phyloP scores from a whole-genome alignment of 2,113 vertebrate genomes.

The Solenodon paradoxus region DNA sequence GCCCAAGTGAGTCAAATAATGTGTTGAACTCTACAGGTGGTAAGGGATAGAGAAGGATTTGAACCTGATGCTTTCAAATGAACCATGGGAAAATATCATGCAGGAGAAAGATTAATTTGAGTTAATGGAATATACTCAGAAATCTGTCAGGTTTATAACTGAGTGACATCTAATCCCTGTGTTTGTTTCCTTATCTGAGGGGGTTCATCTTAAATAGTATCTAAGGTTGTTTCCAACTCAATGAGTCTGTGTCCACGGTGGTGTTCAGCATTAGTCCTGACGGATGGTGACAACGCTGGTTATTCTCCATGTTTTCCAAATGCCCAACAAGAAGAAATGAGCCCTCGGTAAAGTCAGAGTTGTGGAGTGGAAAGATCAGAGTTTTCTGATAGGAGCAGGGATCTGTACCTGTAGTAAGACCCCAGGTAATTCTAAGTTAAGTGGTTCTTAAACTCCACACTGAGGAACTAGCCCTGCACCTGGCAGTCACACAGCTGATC shows the following conservation, averaged over 20 bases:
- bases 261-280: neutral
- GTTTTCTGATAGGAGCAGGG: neutral
- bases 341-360: neutral
- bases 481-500: neutral
- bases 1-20: neutral
- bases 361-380: slow-evolving; percentile 34
- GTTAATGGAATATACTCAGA: neutral
- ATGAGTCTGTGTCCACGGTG: neutral
- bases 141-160: neutral
- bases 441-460: neutral
- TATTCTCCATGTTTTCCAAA: neutral
- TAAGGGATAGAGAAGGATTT: neutral
- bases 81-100: neutral
- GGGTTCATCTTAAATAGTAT: neutral
- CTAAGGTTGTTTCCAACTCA: neutral
- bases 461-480: neutral
- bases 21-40: neutral
- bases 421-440: neutral
- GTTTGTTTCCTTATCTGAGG: neutral
- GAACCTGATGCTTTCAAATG: neutral
- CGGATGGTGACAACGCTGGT: neutral
- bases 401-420: neutral
- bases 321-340: neutral
- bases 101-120: slow-evolving; percentile 10
- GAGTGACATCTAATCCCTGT: neutral